Base-by-base conservation (phyloP, 2,888 invertebrate species). In the Therioaphis trifolii region DNA sequence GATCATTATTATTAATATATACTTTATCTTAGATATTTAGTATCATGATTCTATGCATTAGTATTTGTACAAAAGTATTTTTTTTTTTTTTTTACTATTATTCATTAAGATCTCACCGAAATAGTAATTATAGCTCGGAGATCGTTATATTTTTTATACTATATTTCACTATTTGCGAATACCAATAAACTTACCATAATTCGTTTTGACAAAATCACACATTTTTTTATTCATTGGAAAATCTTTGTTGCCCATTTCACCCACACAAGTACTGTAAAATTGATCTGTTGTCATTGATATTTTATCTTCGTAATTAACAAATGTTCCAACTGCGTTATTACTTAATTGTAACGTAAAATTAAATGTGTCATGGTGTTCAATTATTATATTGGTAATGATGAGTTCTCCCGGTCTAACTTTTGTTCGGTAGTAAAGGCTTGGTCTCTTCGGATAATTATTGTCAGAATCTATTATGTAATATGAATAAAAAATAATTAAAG, bases 381-480 rank as follows among this genome's bases (percentile, higher is more conserved):
- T 27, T 1, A 69, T 58, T 7, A 80, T 2, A 4, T 11, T 4
- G 29, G 24, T 18, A 2, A 3, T 3, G n/a, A 58, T 43, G 1
- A 1, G 1, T 80, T 80, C 79, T 9, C 79, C 79, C 2, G 79
- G 46, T 61, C 58, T 46, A 18, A 80, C 29, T 69, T 46, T 80
- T n/a, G 46, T 71, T 9, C 71, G 69, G 15, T 71, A 58, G 2
- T 46, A 71, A 4, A 80, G 3, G n/a, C 71, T 71, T 24, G 43
- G 69, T 27, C 61, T 80, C 14, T 29, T 80, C 5, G 78, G 78
- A 55, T 21, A 52, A 5, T 15, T 15, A 15, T 11, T 24, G 2
- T 69, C 15, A 0, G 18, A 27, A 18, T 18, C 61, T 75, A 21
- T n/a, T n/a, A n/a, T n/a, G n/a, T n/a, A n/a, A n/a, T n/a, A n/a